Evolutionary conservation across 2,113 vertebrate species (phyloP), one percentile per base, ranked within the genome.

Genomic region (Ariopsis seemanni): DNA sequence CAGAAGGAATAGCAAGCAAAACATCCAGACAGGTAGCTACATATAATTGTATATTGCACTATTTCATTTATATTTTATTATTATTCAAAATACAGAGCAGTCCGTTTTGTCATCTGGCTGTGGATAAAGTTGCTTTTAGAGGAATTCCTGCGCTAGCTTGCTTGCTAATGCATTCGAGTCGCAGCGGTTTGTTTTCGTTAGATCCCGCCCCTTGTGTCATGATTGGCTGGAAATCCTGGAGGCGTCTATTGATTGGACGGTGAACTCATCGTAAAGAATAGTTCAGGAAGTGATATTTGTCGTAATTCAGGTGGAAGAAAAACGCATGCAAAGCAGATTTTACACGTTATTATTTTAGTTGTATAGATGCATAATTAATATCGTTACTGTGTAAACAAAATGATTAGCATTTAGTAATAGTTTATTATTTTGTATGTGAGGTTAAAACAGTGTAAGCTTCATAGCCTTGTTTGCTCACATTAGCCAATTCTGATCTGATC

Each of bases 1-100:
- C 87, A 90, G 89, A 75, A 83, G 77, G 77, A 81, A 89, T 74
- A 88, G 15, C 81, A 77, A 27, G 30, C 48, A 55, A 53, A 85
- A 67, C 6, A 72, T 57, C 1, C 14, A 89, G 42, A 42, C 42
- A 42, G 87, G 89, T 90, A 87, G 2, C 4, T 20, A 25, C 34
- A 17, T 18, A 27, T 52, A 7, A 2, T 57, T 20, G 34, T 8
- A 60, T 25, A 30, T 22, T 14, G 17, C 4, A 67, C 14, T 12
- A 22, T 50, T 6, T 9, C 0, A 7, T 5, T 34, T 65, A 4
- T 42, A 3, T 55, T 1, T 4, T 48, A 20, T 42, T 11, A 42
- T 80, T 42, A 4, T 62, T 62, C n/a, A 10, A 25, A 42, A 48
- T 7, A 48, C 30, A 42, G 12, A 27, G 25, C 52, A 55, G 8